Evolutionary conservation across 2,797 vertebrate genomes (phyloP).

Genomic region (Mareca strepera): DNA sequence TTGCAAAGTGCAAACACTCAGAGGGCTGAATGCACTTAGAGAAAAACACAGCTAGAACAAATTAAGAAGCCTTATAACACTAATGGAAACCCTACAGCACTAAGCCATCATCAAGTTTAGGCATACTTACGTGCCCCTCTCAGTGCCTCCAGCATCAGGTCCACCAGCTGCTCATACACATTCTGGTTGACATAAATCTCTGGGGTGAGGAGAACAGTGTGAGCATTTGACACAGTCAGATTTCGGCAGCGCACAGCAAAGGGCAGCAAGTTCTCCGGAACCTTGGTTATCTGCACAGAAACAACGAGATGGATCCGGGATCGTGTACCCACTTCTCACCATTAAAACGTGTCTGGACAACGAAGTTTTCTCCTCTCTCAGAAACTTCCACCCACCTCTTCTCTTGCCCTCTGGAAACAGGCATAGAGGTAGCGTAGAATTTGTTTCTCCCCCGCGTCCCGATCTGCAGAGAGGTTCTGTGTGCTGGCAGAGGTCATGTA

Average conservation of each 20-base stretch:
- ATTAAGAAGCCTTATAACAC: neutral
- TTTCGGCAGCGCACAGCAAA: conserved; percentile 92
- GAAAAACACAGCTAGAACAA: neutral
- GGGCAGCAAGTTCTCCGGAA: conserved; percentile 93
- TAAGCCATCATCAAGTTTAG: rapidly evolving
- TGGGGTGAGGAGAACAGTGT: conserved; percentile 93
- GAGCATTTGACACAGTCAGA: conserved; percentile 89
- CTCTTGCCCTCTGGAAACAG: conserved; percentile 92
- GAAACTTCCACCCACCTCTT: conserved; percentile 84
- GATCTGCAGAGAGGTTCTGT: conserved; percentile 92
- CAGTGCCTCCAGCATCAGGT: conserved; percentile 90
- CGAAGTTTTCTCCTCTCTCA: rapidly evolving
- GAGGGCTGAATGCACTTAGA: neutral
- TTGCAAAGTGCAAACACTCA: neutral
- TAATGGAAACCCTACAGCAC: rapidly evolving
- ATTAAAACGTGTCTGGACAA: rapidly evolving
- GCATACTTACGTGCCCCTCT: conserved; percentile 85
- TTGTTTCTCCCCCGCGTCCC: conserved; percentile 92
- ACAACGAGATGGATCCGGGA: neutral
- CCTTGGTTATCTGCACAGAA: conserved; percentile 89
- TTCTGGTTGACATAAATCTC: conserved; percentile 96
- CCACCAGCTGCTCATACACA: conserved; percentile 92
- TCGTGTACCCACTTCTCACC: rapidly evolving
- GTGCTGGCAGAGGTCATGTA: conserved; percentile 90
- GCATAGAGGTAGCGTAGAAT: conserved; percentile 92